Conservation (phyloP, 1,140 invertebrate genomes). For the Drosophila murphyi region DNA sequence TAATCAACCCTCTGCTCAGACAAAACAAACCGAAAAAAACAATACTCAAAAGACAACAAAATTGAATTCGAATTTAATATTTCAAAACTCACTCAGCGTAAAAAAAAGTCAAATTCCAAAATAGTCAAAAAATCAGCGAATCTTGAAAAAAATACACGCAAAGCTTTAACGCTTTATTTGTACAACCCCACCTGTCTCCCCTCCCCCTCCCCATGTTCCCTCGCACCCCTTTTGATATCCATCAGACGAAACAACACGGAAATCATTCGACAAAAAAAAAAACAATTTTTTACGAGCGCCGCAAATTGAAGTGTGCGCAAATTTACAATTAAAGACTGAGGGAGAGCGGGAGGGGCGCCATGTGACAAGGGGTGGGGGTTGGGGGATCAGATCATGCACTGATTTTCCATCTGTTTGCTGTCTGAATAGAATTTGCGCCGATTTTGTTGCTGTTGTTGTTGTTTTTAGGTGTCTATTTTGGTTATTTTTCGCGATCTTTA, state of each 20-base stretch:
- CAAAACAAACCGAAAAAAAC: neutral
- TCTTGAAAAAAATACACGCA: slow-evolving; percentile 3
- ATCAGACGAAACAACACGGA: slow-evolving; percentile 28
- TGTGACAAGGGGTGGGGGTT: neutral
- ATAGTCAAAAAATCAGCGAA: neutral
- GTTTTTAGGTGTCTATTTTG: slow-evolving; percentile 13
- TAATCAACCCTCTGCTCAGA: slow-evolving; percentile 40
- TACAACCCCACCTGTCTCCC: neutral
- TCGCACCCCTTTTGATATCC: neutral
- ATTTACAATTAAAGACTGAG: slow-evolving; percentile 60
- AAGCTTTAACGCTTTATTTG: slow-evolving; percentile 22
- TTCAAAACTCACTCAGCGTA: slow-evolving; percentile 8
- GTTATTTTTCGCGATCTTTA: slow-evolving; percentile 28
- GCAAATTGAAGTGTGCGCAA: slow-evolving; percentile 73
- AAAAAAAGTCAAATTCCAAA: slow-evolving; percentile 7
- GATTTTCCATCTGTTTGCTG: slow-evolving; percentile 62
- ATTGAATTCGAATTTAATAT: slow-evolving; percentile 1
- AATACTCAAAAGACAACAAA: neutral
- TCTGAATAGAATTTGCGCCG: slow-evolving; percentile 2
- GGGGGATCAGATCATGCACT: slow-evolving; percentile 47
- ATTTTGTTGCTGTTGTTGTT: slow-evolving; percentile 28
- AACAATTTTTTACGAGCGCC: slow-evolving; percentile 63
- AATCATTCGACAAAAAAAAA: slow-evolving; percentile 38
- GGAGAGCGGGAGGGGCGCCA: neutral
- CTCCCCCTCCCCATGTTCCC: neutral